phyloP scores from a whole-genome alignment of 2,888 invertebrate genomes.

The Parthenolecanium corni region DNA sequence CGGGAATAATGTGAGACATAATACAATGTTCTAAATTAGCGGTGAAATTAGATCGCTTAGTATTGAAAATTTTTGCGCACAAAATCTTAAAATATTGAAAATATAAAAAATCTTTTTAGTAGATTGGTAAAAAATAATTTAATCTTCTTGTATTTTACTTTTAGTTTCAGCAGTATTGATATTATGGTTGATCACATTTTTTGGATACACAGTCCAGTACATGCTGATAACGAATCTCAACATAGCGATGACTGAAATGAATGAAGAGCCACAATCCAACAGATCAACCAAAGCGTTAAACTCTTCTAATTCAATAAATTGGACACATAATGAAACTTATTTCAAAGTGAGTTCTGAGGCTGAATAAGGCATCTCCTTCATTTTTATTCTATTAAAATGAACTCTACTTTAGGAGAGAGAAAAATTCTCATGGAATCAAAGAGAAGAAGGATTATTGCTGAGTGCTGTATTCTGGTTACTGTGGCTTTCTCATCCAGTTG shows the following conservation, averaged over 20 bases:
- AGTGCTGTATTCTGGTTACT: slow-evolving; percentile 64
- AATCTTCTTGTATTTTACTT: too few species aligned
- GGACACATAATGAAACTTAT: not conserved
- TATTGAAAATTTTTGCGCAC: too few species aligned
- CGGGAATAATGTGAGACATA: too few species aligned
- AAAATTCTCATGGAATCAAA: slow-evolving; percentile 50
- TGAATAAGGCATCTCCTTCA: too few species aligned
- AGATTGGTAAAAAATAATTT: too few species aligned
- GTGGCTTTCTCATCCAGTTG: slow-evolving; percentile 58
- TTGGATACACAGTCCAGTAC: slow-evolving; percentile 56
- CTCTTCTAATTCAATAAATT: not conserved
- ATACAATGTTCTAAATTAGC: too few species aligned
- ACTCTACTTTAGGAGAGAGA: slow-evolving; percentile 37
- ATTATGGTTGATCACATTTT: slow-evolving; percentile 52
- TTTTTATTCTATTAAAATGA: too few species aligned
- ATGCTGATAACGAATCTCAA: slow-evolving; percentile 56
- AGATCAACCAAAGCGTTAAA: too few species aligned
- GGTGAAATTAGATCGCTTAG: too few species aligned
- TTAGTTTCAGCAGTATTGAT: slow-evolving; percentile 36
- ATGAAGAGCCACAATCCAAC: slow-evolving; percentile 35
- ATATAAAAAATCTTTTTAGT: too few species aligned
- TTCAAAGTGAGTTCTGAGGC: too few species aligned
- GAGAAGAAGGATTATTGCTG: slow-evolving; percentile 50
- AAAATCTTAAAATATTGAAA: too few species aligned
- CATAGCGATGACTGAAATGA: slow-evolving; percentile 57